Percentiles rank a stretch among this genome's conserved stretches.
These are phyloP conservation scores for Nemurella pictetii DNA, from an alignment of 2,888 invertebrate species.

Conservation along the genomic window DNA sequence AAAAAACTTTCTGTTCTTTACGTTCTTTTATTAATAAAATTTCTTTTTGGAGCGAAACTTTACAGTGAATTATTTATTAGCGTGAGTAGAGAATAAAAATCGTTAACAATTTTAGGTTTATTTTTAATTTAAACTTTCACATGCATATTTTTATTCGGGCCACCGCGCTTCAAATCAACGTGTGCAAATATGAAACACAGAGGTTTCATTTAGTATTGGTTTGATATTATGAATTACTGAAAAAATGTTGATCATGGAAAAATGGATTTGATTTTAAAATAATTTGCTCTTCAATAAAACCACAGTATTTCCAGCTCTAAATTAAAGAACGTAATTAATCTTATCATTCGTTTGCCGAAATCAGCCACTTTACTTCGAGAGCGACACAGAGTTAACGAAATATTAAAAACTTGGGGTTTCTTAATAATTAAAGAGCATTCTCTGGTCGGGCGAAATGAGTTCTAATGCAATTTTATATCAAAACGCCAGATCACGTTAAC, in stretches of 20 bases:
- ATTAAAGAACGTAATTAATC: not conserved
- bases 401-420: not conserved
- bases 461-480: not conserved
- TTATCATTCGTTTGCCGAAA: not conserved
- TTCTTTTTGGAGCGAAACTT: not conserved
- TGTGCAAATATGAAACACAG: not conserved
- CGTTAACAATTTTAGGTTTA: not conserved
- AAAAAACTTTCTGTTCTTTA: not conserved
- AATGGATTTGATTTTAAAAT: not conserved
- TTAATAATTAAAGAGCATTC: conserved; percentile 14
- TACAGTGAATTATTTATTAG: not conserved
- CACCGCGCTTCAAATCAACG: not conserved
- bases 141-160: not conserved
- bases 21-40: not conserved
- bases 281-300: not conserved
- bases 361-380: not conserved
- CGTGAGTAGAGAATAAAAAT: not conserved
- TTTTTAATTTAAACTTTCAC: not conserved
- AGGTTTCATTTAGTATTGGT: not conserved
- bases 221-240: not conserved
- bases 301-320: not conserved
- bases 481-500: not conserved
- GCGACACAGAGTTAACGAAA: not conserved
- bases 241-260: too few relatives aligned
- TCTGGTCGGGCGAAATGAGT: conserved; percentile 2